Evolutionary conservation across 2,797 vertebrate genomes (phyloP), one percentile per base, ranked within the genome.

Genomic region (Tragelaphus eurycerus): DNA sequence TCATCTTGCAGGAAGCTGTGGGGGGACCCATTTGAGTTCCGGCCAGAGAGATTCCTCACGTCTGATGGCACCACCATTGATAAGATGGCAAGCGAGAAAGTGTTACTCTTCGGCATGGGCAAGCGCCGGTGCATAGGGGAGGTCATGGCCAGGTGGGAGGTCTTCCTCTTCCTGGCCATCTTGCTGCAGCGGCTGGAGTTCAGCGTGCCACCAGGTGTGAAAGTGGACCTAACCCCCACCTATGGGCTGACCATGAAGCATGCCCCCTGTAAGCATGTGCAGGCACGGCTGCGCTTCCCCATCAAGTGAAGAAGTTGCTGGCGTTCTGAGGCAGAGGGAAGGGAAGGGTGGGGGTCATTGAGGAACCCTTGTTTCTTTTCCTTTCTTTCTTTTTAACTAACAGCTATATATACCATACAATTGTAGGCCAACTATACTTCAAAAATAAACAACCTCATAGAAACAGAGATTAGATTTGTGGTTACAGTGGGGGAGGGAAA

Each of bases 71-170:
- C 97, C 0, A 97, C 98, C 54, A 6, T 99, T 71, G 99, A 99
- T 98, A 99, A 98, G 97, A 10, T 43, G 0, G 97, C 99, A 0
- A 99, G 98, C 0, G 99, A 99, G 97, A 99, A 99, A 96, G 98
- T 99, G 82, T 21, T 99, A 96, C 0, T 97, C 0, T 99, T 99
- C 0, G 99, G 99, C 59, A 11, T 99, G 98, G 99, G 99, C 46
- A 99, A 99, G 98, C 99, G 99, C 21, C 99, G 98, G 27, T 99
- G 99, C 98, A 98, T 99, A 0, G 99, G 99, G 0, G 99, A 99
- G 96, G 86, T 96, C 43, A 99, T 99, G 1, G 99, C 98, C 46
- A 98, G 98, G 31, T 98, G 98, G 46, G 99, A 99, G 98, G 87
- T 99, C 98, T 99, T 98, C 98, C 99, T 99, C 87, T 99, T 99